Conservation (phyloP, 2,113 vertebrate species). For the Varanus salvator region DNA sequence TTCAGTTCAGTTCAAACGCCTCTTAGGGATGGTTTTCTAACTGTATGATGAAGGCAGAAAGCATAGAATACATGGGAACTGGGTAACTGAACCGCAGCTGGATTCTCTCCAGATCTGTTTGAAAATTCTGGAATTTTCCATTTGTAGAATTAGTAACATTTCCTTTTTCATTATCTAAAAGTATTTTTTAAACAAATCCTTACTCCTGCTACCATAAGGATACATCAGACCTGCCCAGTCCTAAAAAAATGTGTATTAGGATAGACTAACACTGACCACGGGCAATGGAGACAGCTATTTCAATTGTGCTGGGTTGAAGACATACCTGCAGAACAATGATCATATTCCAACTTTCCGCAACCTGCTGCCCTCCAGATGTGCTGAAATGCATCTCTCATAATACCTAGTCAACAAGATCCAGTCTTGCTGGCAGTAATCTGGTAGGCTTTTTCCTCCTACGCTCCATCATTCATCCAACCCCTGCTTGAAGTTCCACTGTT, state of each 20-base stretch:
- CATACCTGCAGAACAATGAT: not conserved
- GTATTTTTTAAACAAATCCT: not conserved
- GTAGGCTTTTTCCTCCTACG: too few relatives aligned
- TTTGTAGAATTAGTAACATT: slow-evolving; percentile 5
- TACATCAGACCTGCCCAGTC: not conserved
- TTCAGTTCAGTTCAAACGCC: slow-evolving; percentile 5
- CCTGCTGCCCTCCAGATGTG: too few relatives aligned
- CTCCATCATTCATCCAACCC: too few relatives aligned
- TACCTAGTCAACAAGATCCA: too few relatives aligned
- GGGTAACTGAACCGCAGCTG: not conserved
- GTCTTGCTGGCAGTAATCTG: too few relatives aligned
- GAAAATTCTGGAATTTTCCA: not conserved
- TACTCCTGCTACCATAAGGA: not conserved
- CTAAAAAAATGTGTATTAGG: not conserved
- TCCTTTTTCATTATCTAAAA: not conserved
- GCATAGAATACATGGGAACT: not conserved
- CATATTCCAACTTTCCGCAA: not conserved
- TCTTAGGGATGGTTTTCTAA: not conserved
- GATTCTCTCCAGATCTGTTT: slow-evolving; percentile 42
- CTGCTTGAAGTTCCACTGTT: too few relatives aligned
- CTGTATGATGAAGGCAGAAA: not conserved
- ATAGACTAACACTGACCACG: not conserved
- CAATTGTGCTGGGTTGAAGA: not conserved
- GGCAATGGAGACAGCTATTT: not conserved
- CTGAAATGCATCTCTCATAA: too few relatives aligned